Evolutionary conservation across 2,113 vertebrate species (phyloP).

Genomic region (Tonatia bakeri): DNA sequence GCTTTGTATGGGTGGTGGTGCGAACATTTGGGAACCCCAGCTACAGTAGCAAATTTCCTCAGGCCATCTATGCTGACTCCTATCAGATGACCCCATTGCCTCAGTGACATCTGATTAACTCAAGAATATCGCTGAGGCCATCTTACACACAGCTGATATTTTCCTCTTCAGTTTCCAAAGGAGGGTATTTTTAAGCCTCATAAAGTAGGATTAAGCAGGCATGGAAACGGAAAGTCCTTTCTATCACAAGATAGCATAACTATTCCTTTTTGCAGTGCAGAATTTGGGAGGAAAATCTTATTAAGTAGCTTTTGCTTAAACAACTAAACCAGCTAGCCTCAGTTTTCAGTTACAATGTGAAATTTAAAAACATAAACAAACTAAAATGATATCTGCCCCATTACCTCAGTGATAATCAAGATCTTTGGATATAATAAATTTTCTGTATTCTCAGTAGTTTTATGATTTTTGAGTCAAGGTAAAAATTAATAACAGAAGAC

Average conservation of each 20-base stretch:
- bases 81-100: not conserved
- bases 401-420: not conserved
- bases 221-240: not conserved
- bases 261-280: not conserved
- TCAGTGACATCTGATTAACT: not conserved
- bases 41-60: not conserved
- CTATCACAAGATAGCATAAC: not conserved
- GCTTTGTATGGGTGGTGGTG: not conserved
- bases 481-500: not conserved
- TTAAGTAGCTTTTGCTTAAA: not conserved
- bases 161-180: not conserved
- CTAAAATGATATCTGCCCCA: not conserved
- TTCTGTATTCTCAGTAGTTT: not conserved
- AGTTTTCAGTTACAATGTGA: not conserved
- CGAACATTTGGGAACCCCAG: not conserved
- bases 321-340: not conserved
- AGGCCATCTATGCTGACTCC: not conserved
- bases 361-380: not conserved
- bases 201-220: not conserved
- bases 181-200: not conserved
- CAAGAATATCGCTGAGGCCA: not conserved
- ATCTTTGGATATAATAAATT: not conserved
- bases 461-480: not conserved
- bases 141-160: not conserved
- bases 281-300: not conserved